phyloP scores from a whole-genome alignment of 2,113 vertebrate species.

The Alethe diademata region DNA sequence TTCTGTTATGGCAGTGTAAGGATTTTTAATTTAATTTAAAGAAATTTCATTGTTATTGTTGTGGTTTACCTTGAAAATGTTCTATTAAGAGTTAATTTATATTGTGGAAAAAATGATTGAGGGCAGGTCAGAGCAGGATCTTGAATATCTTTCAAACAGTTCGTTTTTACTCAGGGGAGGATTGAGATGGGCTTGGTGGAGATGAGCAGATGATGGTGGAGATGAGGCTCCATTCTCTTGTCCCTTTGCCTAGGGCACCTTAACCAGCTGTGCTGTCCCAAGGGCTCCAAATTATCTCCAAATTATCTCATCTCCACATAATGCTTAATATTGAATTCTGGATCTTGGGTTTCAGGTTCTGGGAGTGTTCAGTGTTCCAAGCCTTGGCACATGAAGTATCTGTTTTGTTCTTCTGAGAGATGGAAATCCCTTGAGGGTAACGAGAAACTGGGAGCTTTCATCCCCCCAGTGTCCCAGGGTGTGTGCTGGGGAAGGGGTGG shows the following conservation, averaged over 20 bases:
- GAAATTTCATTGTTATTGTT: neutral
- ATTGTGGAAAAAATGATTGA: neutral
- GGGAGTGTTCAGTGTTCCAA: neutral
- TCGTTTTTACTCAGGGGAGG: neutral
- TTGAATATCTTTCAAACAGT: neutral
- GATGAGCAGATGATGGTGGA: neutral
- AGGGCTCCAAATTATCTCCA: neutral
- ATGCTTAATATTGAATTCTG: neutral
- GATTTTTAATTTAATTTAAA: neutral
- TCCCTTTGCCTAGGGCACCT: neutral
- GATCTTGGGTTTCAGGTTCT: neutral
- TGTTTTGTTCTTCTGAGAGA: neutral
- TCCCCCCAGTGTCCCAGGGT: neutral
- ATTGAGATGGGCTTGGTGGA: neutral
- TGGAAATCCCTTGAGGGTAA: neutral
- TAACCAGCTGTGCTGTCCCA: neutral
- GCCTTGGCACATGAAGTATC: neutral
- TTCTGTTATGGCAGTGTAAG: fast-evolving
- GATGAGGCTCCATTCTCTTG: neutral
- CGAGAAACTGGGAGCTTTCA: neutral
- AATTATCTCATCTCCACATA: neutral
- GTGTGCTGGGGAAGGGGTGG: neutral
- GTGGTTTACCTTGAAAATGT: neutral
- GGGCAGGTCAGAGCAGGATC: neutral
- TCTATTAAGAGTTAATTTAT: neutral